phyloP scores from a whole-genome alignment of 2,888 invertebrate genomes.

The Adineta ricciae region DNA sequence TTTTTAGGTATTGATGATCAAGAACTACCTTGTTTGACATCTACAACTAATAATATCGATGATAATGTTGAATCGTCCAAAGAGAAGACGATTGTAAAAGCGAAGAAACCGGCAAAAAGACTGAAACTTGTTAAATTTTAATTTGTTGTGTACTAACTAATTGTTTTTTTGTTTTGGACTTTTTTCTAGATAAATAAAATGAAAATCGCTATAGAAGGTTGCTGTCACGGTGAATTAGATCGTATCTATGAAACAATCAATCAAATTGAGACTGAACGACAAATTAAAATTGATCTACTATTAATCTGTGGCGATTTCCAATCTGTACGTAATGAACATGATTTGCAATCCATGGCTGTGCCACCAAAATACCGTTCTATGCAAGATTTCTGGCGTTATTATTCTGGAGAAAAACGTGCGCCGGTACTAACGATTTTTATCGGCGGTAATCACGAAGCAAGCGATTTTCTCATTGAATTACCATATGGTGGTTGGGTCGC shows the following conservation, averaged over 20 bases:
- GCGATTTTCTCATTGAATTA: conserved; percentile 54
- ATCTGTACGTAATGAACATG: conserved; percentile 75
- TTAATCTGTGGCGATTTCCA: conserved; percentile 98
- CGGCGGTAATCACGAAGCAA: conserved; percentile 85
- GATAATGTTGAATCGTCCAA: not conserved
- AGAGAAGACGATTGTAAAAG: not conserved
- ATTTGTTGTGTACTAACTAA: not conserved
- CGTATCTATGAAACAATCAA: conserved; percentile 77
- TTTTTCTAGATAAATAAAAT: conserved; percentile 45
- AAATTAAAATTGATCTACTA: conserved; percentile 73
- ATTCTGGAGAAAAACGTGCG: conserved; percentile 76
- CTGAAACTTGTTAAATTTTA: conserved; percentile 17
- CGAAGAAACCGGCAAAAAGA: not conserved
- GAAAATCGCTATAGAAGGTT: conserved; percentile 90
- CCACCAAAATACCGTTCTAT: conserved; percentile 78
- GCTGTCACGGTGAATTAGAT: conserved; percentile 93
- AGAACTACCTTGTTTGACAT: not conserved
- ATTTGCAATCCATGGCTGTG: conserved; percentile 86
- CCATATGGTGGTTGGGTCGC: conserved; percentile 92
- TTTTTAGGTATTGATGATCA: conserved; percentile 10
- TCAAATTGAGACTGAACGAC: conserved; percentile 63
- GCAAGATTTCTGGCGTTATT: conserved; percentile 86
- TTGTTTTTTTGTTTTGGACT: not conserved
- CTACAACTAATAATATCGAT: not conserved
- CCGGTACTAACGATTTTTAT: conserved; percentile 87